phyloP scores from a whole-genome alignment of 2,113 vertebrate genomes.

The Hoplias malabaricus region DNA sequence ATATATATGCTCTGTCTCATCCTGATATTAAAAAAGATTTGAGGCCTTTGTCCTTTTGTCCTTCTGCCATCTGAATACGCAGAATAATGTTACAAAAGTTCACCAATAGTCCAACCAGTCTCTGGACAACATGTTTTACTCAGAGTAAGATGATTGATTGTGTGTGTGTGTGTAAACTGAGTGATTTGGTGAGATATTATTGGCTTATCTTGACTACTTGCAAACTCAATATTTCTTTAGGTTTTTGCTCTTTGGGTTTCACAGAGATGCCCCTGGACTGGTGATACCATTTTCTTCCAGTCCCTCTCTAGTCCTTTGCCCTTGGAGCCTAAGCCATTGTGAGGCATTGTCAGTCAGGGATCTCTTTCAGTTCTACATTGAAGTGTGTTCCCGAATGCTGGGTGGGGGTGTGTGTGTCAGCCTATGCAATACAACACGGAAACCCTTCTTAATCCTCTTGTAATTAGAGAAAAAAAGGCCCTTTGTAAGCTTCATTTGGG shows the following conservation, averaged over 20 bases:
- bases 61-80: too few species aligned
- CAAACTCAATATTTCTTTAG: background rate
- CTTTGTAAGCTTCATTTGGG: background rate
- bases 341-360: background rate
- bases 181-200: background rate
- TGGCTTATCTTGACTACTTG: background rate
- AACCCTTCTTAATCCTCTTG: conserved; percentile 9
- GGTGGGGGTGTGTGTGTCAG: background rate
- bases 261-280: background rate
- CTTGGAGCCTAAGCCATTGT: background rate
- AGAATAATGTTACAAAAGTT: too few species aligned
- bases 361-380: background rate
- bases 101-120: too few species aligned
- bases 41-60: too few species aligned
- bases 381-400: background rate
- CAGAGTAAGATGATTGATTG: too few species aligned
- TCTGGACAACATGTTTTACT: too few species aligned
- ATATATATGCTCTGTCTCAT: too few species aligned
- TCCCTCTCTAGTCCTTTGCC: background rate
- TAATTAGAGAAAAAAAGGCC: conserved; percentile 7
- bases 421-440: conserved; percentile 1
- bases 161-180: too few species aligned
- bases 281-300: background rate
- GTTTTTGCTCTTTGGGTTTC: background rate
- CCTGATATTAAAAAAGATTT: too few species aligned